A percentile compares a stretch with the other conserved stretches of the same genome.
Conservation (phyloP, 2,113 vertebrate genomes). For the Syrmaticus mikado region DNA sequence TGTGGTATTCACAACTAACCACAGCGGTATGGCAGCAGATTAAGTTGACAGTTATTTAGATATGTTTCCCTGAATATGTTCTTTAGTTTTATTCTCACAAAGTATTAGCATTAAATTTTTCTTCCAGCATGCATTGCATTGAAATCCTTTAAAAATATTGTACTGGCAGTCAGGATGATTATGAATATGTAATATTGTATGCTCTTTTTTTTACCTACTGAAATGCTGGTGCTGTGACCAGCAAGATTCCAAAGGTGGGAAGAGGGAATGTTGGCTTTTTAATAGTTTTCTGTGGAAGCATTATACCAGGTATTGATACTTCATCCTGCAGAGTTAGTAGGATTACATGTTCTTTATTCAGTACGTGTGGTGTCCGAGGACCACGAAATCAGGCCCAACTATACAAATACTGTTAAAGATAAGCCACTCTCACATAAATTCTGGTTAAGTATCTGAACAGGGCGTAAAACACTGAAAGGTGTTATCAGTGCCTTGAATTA, state of each 20-base stretch:
- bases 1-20: not conserved
- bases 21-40: not conserved
- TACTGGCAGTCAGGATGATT: not conserved
- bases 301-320: not conserved
- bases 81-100: not conserved
- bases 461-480: conserved; percentile 1
- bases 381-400: not conserved
- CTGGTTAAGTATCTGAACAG: not conserved
- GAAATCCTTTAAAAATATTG: not conserved
- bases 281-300: not conserved
- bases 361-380: not conserved
- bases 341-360: too few relatives aligned
- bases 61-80: not conserved
- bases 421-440: not conserved
- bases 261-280: not conserved
- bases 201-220: not conserved
- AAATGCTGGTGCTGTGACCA: not conserved
- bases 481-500: not conserved
- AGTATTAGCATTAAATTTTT: not conserved
- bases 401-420: not conserved
- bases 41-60: not conserved
- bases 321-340: not conserved
- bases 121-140: not conserved
- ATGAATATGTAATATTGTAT: not conserved
- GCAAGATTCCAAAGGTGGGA: not conserved